Evolutionary conservation across 1,140 invertebrate species (phyloP).

Genomic region (Phenacoccus solenopsis): DNA sequence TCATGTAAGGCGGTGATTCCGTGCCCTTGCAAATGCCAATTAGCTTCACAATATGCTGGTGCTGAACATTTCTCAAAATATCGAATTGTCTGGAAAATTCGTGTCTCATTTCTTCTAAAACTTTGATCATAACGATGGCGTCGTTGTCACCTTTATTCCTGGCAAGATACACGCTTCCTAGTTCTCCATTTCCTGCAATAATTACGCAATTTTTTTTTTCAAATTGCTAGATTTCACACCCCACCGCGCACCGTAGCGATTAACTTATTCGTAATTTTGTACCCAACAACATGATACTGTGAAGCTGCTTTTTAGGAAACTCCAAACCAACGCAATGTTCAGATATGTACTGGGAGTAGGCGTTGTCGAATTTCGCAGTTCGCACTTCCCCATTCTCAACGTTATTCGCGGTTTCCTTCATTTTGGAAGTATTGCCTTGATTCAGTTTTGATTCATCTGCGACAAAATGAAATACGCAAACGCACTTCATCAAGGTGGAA

Average conservation of each 20-base stretch:
- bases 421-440: background rate
- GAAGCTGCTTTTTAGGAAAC: constrained; percentile 56
- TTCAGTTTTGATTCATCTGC: background rate
- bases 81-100: constrained; percentile 83
- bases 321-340: constrained; percentile 61
- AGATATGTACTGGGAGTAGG: constrained; percentile 53
- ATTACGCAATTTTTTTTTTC: too few species aligned
- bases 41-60: constrained; percentile 64
- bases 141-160: constrained; percentile 39
- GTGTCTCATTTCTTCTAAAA: constrained; percentile 53
- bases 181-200: constrained; percentile 62
- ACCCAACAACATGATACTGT: constrained; percentile 67
- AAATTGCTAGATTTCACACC: too few species aligned
- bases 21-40: constrained; percentile 68
- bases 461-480: background rate
- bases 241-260: too few species aligned
- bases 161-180: constrained; percentile 75
- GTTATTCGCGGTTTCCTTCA: background rate
- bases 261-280: too few species aligned
- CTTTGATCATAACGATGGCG: constrained; percentile 52
- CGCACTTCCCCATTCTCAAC: background rate
- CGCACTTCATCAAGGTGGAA: background rate
- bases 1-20: constrained; percentile 77
- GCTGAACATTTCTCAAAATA: constrained; percentile 62
- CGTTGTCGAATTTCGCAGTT: constrained; percentile 42